A percentile compares a stretch with the other conserved stretches of the same genome.
Evolutionary conservation across 1,140 invertebrate genomes (phyloP).

Genomic region (Gryllus bimaculatus): DNA sequence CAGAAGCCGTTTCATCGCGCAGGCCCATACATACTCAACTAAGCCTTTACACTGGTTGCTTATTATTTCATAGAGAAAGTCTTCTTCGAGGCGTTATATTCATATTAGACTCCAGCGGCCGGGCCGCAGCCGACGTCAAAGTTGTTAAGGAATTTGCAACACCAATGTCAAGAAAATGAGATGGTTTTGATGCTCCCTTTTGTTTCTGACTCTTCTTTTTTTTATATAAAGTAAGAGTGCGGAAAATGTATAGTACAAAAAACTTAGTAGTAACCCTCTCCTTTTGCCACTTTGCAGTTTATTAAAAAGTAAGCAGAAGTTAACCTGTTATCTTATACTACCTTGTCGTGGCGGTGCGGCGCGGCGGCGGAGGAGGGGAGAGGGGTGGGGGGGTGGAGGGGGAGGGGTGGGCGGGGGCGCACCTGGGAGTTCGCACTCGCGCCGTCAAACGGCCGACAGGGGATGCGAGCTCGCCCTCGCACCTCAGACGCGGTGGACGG

Average conservation of each 20-base stretch:
- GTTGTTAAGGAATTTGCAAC: constrained; percentile 4
- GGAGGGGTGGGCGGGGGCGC: too few species aligned
- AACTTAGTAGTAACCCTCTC: constrained; percentile 7
- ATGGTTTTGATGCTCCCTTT: constrained; percentile 1
- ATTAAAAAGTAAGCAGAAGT: constrained; percentile 23
- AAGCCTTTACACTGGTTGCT: background rate
- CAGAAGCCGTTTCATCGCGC: background rate
- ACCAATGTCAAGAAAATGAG: constrained; percentile 4
- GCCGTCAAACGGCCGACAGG: background rate
- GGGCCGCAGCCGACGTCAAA: background rate
- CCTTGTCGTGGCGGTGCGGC: background rate
- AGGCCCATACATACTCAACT: background rate
- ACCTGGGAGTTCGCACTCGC: background rate
- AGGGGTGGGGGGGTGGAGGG: background rate
- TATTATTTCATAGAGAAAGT: constrained; percentile 6
- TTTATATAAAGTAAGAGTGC: constrained; percentile 6
- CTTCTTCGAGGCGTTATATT: background rate
- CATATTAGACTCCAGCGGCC: background rate
- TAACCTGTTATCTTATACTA: constrained; percentile 20
- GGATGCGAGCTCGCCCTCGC: background rate
- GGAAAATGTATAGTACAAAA: background rate
- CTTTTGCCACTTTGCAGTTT: constrained; percentile 20
- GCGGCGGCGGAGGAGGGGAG: too few species aligned
- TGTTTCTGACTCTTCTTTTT: background rate
- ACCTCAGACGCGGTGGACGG: background rate